Evolutionary conservation across 2,797 vertebrate species (phyloP), one percentile per base, ranked within the genome.

Genomic region (Pitangus sulphuratus): DNA sequence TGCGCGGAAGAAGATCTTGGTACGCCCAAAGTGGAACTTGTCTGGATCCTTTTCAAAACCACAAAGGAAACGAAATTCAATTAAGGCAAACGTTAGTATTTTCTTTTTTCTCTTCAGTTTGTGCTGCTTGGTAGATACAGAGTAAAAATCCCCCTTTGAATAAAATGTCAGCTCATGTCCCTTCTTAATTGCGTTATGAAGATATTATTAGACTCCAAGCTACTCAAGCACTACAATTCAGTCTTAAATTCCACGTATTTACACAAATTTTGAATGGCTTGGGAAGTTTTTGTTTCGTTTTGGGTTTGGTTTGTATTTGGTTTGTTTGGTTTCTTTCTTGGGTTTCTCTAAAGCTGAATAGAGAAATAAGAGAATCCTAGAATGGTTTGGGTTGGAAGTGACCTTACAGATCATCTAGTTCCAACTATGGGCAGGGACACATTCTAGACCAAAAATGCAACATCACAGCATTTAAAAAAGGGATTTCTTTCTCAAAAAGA

Each of bases 1-100:
- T 1, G 99, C 99, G 50, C 99, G 98, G 98, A 99, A 99, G 98
- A 99, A 99, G 97, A 99, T 99, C 98, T 99, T 99, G 19, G 98
- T 99, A 95, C 98, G 98, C 42, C 99, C 99, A 78, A 99, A 99
- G 98, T 99, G 99, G 98, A 99, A 99, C 98, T 99, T 99, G 98
- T 99, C 99, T 2, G 99, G 98, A 71, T 99, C 99, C 99, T 99
- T 97, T 71, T 54, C 87, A 30, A 71, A 96, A 94, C 75, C 65
- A 94, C 30, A 93, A 94, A 77, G 87, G 74, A 94, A 95, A 85
- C 19, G 3, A 4, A 8, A 78, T 88, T 82, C 84, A 69, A 68
- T 95, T 78, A 21, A 78, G 68, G 89, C 17, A 66, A 71, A 71
- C 17, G 6, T 44, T 4, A 6, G 15, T 26, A 7, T 13, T 47